A percentile compares a stretch with the other conserved stretches of the same genome.
Evolutionary conservation across 2,113 vertebrate genomes (phyloP).

Genomic region (Rynchops niger): DNA sequence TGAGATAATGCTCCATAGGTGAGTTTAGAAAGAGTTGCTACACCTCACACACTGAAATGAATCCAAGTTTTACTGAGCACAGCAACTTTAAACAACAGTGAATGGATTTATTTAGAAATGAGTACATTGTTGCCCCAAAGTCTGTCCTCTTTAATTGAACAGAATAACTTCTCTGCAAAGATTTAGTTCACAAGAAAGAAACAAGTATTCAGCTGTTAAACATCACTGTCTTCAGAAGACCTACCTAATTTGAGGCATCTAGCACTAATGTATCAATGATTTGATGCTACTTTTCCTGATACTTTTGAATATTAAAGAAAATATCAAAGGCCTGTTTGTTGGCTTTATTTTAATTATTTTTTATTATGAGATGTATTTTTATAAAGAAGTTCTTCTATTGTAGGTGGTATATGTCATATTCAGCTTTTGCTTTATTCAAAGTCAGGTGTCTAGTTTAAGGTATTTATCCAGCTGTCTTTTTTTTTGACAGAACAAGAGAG

Average conservation of each 20-base stretch:
- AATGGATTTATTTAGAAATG: not conserved
- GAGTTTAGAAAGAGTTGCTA: not conserved
- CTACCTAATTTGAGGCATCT: not conserved
- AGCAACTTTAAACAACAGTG: not conserved
- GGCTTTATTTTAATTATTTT: not conserved
- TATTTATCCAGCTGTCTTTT: not conserved
- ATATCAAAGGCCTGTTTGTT: not conserved
- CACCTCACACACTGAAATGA: not conserved
- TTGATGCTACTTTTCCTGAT: not conserved
- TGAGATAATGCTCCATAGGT: not conserved
- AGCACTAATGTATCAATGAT: not conserved
- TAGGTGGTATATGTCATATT: not conserved
- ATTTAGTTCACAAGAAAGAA: not conserved
- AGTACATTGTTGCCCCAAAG: not conserved
- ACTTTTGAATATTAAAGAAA: not conserved
- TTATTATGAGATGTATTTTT: not conserved
- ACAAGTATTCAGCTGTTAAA: not conserved
- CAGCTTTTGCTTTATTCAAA: not conserved
- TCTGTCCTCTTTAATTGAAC: not conserved
- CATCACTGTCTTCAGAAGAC: not conserved
- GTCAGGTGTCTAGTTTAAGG: not conserved
- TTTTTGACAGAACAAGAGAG: no score
- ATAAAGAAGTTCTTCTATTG: not conserved
- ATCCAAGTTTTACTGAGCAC: not conserved
- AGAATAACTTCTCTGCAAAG: not conserved